These are phyloP conservation scores for Zaprionus obscuricornis DNA, from an alignment of 2,888 invertebrate species.

Conservation along the genomic window DNA sequence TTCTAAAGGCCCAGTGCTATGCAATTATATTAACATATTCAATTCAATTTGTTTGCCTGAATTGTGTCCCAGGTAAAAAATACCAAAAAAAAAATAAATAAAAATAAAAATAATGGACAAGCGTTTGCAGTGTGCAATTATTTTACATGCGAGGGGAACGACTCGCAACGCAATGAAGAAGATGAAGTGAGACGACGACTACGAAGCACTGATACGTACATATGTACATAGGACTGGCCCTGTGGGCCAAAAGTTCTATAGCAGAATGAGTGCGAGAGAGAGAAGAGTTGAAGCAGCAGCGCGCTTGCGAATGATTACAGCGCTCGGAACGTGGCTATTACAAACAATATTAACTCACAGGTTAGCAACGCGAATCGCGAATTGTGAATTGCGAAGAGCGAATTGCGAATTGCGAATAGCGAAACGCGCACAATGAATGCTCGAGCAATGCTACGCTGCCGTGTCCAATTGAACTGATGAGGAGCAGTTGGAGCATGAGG, in stretches of 20 bases:
- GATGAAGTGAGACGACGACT: too few relatives aligned
- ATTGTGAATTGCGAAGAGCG: conserved; percentile 7
- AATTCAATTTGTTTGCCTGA: conserved; percentile 73
- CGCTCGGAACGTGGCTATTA: conserved; percentile 71
- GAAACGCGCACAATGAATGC: conserved; percentile 43
- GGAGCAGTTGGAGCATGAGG: too few relatives aligned
- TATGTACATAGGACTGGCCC: too few relatives aligned
- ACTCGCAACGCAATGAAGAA: too few relatives aligned
- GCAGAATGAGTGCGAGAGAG: background rate
- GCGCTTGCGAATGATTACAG: conserved; percentile 53
- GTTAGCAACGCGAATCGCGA: conserved; percentile 52
- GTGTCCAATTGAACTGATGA: conserved; percentile 61
- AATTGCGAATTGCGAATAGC: background rate
- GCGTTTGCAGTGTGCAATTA: background rate
- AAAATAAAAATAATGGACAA: too few relatives aligned
- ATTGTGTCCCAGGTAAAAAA: conserved; percentile 41
- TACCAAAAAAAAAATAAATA: background rate
- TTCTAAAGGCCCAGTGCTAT: conserved; percentile 1
- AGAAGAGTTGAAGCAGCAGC: background rate
- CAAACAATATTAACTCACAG: conserved; percentile 65
- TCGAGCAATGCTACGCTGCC: conserved; percentile 45
- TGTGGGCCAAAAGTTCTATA: too few relatives aligned
- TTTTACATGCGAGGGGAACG: too few relatives aligned
- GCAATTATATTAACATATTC: conserved; percentile 77
- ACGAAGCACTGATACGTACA: too few relatives aligned